Conservation (phyloP, 2,888 invertebrate genomes). For the Pyrocoelia pectoralis region DNA sequence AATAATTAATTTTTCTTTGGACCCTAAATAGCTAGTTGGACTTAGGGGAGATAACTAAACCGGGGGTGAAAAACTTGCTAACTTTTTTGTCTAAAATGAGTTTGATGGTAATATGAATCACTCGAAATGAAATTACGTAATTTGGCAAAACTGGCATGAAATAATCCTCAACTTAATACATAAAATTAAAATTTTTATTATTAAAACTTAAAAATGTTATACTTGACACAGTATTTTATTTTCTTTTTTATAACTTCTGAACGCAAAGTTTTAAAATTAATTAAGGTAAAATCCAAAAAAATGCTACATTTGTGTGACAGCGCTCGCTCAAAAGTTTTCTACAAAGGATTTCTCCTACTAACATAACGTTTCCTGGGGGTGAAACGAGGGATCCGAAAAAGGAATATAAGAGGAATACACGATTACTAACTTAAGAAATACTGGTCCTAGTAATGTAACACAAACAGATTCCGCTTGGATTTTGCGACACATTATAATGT, state of each 20-base stretch:
- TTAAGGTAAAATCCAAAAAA: background rate
- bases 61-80: background rate
- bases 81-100: background rate
- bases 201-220: background rate
- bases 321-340: too few relatives aligned
- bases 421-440: background rate
- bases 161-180: background rate
- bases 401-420: background rate
- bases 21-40: background rate
- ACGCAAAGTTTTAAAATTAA: background rate
- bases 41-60: background rate
- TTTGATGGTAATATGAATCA: background rate
- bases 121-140: background rate
- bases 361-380: background rate
- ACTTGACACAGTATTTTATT: background rate
- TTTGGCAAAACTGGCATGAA: background rate
- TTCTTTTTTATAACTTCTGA: background rate
- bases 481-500: background rate
- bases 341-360: too few relatives aligned
- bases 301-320: background rate
- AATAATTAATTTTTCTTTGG: background rate
- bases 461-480: background rate
- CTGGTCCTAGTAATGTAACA: background rate
- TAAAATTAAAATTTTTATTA: background rate
- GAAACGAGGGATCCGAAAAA: background rate